Conservation (phyloP, 2,113 vertebrate species). For the Tupaia chinensis region DNA sequence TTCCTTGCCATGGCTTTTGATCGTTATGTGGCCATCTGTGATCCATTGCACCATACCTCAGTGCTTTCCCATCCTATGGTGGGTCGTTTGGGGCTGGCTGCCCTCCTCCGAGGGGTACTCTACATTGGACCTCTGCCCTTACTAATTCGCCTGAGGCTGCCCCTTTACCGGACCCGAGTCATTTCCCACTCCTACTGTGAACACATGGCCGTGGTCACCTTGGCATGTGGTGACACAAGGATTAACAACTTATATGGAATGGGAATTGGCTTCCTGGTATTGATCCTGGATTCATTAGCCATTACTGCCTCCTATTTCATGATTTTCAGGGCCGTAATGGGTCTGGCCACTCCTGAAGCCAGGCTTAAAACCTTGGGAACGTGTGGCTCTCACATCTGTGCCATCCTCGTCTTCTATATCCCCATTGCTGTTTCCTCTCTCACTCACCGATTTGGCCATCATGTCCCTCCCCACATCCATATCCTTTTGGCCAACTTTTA, state of each 20-base stretch:
- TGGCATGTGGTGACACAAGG: constrained; percentile 80
- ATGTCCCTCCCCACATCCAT: constrained; percentile 74
- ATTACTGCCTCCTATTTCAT: constrained; percentile 80
- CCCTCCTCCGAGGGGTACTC: constrained; percentile 72
- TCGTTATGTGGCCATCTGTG: constrained; percentile 82
- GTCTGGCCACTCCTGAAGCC: constrained; percentile 68
- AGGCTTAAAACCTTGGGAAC: constrained; percentile 81
- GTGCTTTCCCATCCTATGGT: constrained; percentile 77
- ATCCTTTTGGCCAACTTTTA: constrained; percentile 84
- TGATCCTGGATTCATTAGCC: constrained; percentile 77
- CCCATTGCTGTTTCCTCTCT: constrained; percentile 81
- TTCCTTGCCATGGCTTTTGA: constrained; percentile 85
- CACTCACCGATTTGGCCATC: constrained; percentile 78
- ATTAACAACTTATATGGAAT: constrained; percentile 81
- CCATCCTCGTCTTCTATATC: constrained; percentile 81
- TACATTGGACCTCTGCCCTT: constrained; percentile 80
- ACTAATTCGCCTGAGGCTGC: constrained; percentile 70
- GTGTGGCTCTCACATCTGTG: constrained; percentile 80
- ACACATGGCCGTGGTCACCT: constrained; percentile 83
- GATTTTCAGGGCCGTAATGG: constrained; percentile 75
- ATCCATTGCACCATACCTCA: constrained; percentile 76
- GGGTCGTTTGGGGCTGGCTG: constrained; percentile 66
- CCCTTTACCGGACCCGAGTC: constrained; percentile 70
- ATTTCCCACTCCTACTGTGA: constrained; percentile 84
- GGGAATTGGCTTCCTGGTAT: constrained; percentile 79